These are phyloP conservation scores for Clarias batrachus DNA, from an alignment of 2,113 vertebrate genomes.

Conservation along the genomic window DNA sequence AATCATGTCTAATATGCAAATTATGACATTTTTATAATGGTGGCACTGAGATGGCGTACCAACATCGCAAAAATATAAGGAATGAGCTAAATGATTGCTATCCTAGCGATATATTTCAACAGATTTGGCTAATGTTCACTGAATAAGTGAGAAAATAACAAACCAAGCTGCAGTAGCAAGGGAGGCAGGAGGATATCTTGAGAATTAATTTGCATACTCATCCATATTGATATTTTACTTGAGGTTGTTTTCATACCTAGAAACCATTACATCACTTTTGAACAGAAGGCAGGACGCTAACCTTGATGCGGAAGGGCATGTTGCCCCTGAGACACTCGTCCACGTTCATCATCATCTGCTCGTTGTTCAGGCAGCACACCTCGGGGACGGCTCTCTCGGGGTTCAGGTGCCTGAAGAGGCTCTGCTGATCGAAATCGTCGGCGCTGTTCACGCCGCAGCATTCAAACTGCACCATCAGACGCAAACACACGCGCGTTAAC, in stretches of 20 bases:
- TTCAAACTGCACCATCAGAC: slow-evolving; percentile 75
- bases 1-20: background rate
- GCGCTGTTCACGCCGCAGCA: slow-evolving; percentile 90
- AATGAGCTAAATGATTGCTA: background rate
- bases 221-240: background rate
- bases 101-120: background rate
- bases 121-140: no score
- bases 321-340: slow-evolving; percentile 78
- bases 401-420: slow-evolving; percentile 71
- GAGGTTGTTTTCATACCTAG: background rate
- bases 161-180: background rate
- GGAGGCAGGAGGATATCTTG: background rate
- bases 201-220: background rate
- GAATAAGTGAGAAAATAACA: background rate
- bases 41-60: background rate
- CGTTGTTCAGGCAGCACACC: slow-evolving; percentile 82
- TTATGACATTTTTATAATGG: no score
- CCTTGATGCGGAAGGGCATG: slow-evolving; percentile 80
- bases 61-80: background rate
- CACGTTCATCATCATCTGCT: slow-evolving; percentile 66
- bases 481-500: background rate
- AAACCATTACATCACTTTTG: background rate
- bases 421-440: slow-evolving; percentile 82
- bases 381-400: slow-evolving; percentile 70
- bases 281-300: slow-evolving; percentile 49